A percentile compares a stretch with the other conserved stretches of the same genome.
These are phyloP conservation scores for Hystrix brachyura DNA, from an alignment of 2,113 vertebrate species.

Conservation along the genomic window DNA sequence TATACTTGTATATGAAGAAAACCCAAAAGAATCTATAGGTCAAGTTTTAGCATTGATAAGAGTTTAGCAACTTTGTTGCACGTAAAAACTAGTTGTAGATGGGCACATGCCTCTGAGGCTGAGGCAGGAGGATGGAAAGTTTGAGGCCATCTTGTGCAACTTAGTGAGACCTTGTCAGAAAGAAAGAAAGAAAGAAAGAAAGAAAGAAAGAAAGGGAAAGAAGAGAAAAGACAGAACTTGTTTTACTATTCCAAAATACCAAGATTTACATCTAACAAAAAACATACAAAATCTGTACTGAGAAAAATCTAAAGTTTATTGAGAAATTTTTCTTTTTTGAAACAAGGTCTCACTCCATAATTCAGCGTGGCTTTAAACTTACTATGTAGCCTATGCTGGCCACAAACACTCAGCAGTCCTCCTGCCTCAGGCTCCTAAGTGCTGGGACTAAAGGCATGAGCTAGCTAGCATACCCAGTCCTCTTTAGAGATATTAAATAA, in stretches of 20 bases:
- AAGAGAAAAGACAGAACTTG: background rate
- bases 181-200: background rate
- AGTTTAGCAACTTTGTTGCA: background rate
- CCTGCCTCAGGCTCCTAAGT: background rate
- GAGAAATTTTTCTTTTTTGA: background rate
- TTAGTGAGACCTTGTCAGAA: background rate
- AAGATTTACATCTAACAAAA: conserved; percentile 45
- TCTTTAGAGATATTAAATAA: background rate
- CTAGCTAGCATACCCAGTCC: background rate
- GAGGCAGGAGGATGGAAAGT: background rate
- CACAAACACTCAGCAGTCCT: background rate
- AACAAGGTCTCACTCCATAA: background rate
- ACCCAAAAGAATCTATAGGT: background rate
- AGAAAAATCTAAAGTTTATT: conserved; percentile 37
- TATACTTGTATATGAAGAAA: background rate
- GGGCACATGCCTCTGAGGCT: background rate
- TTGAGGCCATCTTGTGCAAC: background rate
- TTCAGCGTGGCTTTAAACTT: too few relatives aligned
- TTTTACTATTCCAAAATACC: conserved; percentile 16
- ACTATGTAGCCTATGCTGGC: too few relatives aligned
- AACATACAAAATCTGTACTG: background rate
- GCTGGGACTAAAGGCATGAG: background rate
- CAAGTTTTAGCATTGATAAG: conserved; percentile 1
- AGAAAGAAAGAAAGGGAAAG: background rate
- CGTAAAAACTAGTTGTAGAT: background rate